Conservation (phyloP, 2,113 vertebrate genomes). For the Trichechus manatus region DNA sequence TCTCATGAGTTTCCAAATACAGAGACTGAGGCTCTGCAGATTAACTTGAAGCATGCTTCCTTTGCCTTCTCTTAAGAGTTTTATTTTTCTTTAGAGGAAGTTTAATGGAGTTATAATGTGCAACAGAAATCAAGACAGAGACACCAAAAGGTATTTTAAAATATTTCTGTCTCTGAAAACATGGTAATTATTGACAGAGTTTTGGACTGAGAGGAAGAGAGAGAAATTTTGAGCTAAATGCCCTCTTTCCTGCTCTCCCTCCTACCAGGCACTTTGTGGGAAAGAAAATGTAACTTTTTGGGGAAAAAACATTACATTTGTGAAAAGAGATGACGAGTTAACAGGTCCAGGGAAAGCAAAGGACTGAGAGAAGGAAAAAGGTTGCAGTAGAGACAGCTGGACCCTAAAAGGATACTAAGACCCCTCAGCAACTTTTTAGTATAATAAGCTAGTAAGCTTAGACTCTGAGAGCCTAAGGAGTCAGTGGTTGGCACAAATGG, state of each 20-base stretch:
- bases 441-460: neutral
- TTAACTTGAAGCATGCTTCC: neutral
- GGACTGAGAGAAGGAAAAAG: neutral
- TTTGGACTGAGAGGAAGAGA: conserved; percentile 5
- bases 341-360: neutral
- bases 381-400: neutral
- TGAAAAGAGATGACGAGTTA: neutral
- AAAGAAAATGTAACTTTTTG: neutral
- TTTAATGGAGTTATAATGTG: conserved; percentile 3
- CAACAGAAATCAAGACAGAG: conserved; percentile 49
- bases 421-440: neutral
- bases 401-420: neutral
- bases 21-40: neutral
- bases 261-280: neutral
- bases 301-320: neutral
- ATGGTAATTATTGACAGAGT: conserved; percentile 15
- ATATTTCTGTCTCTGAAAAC: neutral
- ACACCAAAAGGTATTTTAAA: conserved; percentile 55
- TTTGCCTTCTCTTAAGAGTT: conserved; percentile 40
- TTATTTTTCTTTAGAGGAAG: conserved; percentile 22
- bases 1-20: neutral
- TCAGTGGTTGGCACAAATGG: too few relatives aligned
- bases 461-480: neutral
- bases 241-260: neutral
- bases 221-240: neutral